phyloP scores from a whole-genome alignment of 1,140 invertebrate genomes.

The Pentalonia nigronervosa region DNA sequence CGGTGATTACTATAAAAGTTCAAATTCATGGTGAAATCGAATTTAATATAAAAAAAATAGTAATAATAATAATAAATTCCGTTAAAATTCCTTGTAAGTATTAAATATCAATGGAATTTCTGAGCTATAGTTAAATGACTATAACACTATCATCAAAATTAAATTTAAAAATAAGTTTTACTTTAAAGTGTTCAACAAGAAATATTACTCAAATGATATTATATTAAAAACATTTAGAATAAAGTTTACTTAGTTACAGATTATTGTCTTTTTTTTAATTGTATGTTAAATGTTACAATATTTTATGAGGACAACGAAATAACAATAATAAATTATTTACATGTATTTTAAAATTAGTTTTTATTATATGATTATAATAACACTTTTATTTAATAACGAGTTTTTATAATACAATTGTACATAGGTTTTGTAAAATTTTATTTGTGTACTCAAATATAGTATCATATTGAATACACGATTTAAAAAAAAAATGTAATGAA shows the following conservation, averaged over 20 bases:
- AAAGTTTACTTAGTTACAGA: not conserved
- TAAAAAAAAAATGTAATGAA: not conserved
- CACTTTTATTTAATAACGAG: not conserved
- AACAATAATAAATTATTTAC: not conserved
- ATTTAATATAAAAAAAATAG: not conserved
- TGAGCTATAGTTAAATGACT: not conserved
- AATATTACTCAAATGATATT: not conserved
- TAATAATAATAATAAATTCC: slow-evolving; percentile 2
- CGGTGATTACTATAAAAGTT: not conserved
- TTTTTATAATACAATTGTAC: not conserved
- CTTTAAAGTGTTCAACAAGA: not conserved
- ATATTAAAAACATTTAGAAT: not conserved
- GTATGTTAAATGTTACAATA: not conserved
- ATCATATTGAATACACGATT: not conserved
- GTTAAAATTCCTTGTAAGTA: not conserved
- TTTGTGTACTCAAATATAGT: not conserved
- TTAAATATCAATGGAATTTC: slow-evolving; percentile 1
- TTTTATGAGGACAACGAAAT: not conserved
- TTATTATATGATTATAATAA: not conserved
- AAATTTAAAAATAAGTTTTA: slow-evolving; percentile 25
- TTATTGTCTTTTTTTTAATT: not conserved
- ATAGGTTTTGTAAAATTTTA: not conserved
- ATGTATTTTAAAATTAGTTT: not conserved
- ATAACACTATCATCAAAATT: slow-evolving; percentile 9
- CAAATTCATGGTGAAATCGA: not conserved